phyloP scores from a whole-genome alignment of 23 tunicate genomes.

The Halocynthia aurantium region DNA sequence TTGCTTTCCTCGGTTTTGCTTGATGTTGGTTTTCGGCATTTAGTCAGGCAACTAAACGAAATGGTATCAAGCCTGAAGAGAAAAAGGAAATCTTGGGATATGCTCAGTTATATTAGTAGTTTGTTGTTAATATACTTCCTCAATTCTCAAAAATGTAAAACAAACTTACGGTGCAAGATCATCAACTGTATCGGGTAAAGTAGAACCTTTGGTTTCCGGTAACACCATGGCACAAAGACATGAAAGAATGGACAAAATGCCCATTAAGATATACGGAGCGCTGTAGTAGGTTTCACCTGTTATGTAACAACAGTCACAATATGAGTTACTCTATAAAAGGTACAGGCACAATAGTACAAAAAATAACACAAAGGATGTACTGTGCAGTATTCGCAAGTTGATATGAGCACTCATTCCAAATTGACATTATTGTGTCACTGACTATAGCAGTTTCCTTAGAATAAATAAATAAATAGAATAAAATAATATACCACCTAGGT shows the following conservation, averaged over 20 bases:
- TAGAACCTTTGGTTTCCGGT: constrained; percentile 21
- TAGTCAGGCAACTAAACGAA: too few relatives aligned
- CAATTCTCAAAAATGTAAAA: neutral
- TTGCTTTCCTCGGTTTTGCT: too few relatives aligned
- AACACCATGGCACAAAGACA: neutral
- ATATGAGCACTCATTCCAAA: neutral
- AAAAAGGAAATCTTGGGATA: too few relatives aligned
- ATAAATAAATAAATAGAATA: constrained; percentile 1
- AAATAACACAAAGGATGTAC: neutral
- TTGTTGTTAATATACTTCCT: too few relatives aligned
- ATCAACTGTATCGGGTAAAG: constrained; percentile 17
- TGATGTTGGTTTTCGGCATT: too few relatives aligned
- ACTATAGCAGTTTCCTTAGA: neutral
- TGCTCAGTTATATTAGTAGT: too few relatives aligned
- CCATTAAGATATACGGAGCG: constrained; percentile 21
- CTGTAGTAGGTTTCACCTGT: constrained; percentile 6
- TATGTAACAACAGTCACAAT: too few relatives aligned
- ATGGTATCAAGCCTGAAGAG: too few relatives aligned
- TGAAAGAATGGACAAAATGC: constrained; percentile 2
- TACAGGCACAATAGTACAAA: neutral
- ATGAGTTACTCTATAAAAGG: neutral
- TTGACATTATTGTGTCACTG: neutral
- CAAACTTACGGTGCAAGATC: constrained; percentile 9
- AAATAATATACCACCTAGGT: constrained; percentile 13
- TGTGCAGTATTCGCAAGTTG: too few relatives aligned